Evolutionary conservation across 2,113 vertebrate genomes (phyloP).

Genomic region (Aphyosemion australe): DNA sequence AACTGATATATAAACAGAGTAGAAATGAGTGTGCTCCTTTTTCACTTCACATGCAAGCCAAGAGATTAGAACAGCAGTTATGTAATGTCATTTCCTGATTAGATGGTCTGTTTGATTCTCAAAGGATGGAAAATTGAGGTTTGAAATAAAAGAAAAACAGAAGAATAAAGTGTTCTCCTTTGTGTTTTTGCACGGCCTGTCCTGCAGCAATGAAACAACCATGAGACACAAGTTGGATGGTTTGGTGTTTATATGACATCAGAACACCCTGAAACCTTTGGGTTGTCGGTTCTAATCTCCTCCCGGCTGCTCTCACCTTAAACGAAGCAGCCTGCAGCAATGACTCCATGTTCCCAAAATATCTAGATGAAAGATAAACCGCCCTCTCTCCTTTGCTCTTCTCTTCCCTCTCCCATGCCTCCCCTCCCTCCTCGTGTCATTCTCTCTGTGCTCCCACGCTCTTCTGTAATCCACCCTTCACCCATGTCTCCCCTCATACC

Average conservation of each 20-base stretch:
- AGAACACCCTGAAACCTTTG: constrained; percentile 29
- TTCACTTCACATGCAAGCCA: not conserved
- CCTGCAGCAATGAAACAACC: constrained; percentile 3
- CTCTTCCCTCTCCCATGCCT: constrained; percentile 20
- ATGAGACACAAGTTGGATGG: not conserved
- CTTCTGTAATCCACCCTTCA: constrained; percentile 22
- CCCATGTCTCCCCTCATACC: constrained; percentile 33
- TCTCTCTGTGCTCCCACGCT: constrained; percentile 46
- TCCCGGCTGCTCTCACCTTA: constrained; percentile 53
- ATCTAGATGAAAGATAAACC: constrained; percentile 71
- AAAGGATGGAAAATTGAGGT: not conserved
- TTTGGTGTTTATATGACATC: constrained; percentile 4
- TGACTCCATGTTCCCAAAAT: constrained; percentile 72
- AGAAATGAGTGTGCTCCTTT: constrained; percentile 3
- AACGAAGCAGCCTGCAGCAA: constrained; percentile 42
- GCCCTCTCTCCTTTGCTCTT: constrained; percentile 27
- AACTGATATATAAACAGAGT: constrained; percentile 29
- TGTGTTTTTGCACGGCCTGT: not conserved
- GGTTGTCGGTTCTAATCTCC: constrained; percentile 30
- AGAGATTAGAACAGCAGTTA: constrained; percentile 7
- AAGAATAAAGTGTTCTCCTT: too few species aligned
- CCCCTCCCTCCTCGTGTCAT: constrained; percentile 38
- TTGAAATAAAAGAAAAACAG: not conserved
- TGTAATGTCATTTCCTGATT: constrained; percentile 2
- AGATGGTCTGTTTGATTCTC: not conserved